These are phyloP conservation scores for Teleiodes luculella DNA, from an alignment of 2,888 invertebrate species.

Conservation along the genomic window DNA sequence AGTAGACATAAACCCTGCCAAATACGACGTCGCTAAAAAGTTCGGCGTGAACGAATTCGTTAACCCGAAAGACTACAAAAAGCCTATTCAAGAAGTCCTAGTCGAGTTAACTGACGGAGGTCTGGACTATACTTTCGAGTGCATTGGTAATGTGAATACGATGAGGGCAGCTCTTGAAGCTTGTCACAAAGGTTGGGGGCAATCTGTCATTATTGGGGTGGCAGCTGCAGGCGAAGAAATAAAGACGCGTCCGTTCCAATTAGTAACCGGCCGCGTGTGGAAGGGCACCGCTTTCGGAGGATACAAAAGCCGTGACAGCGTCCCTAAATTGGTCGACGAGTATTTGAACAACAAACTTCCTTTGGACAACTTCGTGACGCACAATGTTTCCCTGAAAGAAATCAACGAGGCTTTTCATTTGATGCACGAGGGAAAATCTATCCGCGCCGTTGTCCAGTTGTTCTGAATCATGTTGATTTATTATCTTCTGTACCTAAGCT, in stretches of 20 bases:
- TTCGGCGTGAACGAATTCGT: slow-evolving; percentile 97
- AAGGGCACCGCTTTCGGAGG: slow-evolving; percentile 96
- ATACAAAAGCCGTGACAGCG: slow-evolving; percentile 96
- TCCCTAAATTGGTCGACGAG: slow-evolving; percentile 92
- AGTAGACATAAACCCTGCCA: slow-evolving; percentile 90
- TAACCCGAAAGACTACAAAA: slow-evolving; percentile 91
- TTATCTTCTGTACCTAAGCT: too few species aligned
- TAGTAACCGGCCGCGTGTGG: slow-evolving; percentile 99
- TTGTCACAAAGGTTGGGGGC: slow-evolving; percentile 99
- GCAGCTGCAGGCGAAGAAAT: slow-evolving; percentile 98
- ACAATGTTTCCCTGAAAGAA: slow-evolving; percentile 85
- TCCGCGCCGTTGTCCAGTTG: slow-evolving; percentile 75
- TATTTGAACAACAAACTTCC: slow-evolving; percentile 90
- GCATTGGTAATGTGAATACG: slow-evolving; percentile 94
- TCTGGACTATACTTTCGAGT: slow-evolving; percentile 98
- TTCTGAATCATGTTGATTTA: slow-evolving; percentile 16
- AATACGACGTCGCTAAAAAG: slow-evolving; percentile 88
- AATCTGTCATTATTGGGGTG: slow-evolving; percentile 96
- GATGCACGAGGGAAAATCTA: slow-evolving; percentile 90
- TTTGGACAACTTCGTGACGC: slow-evolving; percentile 95
- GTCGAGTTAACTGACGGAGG: slow-evolving; percentile 96
- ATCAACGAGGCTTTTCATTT: slow-evolving; percentile 96
- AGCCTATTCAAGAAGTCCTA: slow-evolving; percentile 92
- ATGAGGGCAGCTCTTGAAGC: slow-evolving; percentile 91
- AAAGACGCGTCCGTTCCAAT: slow-evolving; percentile 96